Percentiles rank a stretch among this genome's conserved stretches.
These are phyloP conservation scores for Phania funesta DNA, from an alignment of 2,888 invertebrate genomes.

Conservation along the genomic window DNA sequence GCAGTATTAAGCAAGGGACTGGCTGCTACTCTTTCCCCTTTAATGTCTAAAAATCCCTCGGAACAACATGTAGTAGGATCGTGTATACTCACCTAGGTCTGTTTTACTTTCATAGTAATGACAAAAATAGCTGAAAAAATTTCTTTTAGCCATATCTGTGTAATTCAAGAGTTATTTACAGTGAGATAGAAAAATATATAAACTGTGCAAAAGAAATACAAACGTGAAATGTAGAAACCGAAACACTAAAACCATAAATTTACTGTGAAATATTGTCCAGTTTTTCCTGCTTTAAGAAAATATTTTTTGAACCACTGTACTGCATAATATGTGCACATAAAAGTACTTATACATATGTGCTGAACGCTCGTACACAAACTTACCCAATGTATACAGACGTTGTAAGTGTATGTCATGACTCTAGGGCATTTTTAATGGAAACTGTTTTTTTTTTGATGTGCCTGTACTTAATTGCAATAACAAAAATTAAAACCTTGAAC, in stretches of 20 bases:
- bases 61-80: slow-evolving; percentile 15
- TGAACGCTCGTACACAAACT: neutral
- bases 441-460: slow-evolving; percentile 44
- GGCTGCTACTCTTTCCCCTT: neutral
- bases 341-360: too few species aligned
- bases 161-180: slow-evolving; percentile 1
- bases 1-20: neutral
- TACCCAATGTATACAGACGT: neutral
- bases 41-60: slow-evolving; percentile 25
- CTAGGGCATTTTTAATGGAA: slow-evolving; percentile 69
- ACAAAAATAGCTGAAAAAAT: slow-evolving; percentile 17
- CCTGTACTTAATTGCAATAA: slow-evolving; percentile 68
- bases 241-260: too few species aligned
- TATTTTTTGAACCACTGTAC: too few species aligned
- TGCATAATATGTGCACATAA: too few species aligned
- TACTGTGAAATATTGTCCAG: too few species aligned
- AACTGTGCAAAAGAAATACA: neutral
- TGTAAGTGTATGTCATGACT: slow-evolving; percentile 51
- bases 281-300: too few species aligned
- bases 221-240: too few species aligned
- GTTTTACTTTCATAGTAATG: slow-evolving; percentile 41
- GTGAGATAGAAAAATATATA: neutral
- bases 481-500: slow-evolving; percentile 56
- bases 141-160: neutral
- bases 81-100: neutral